Base-by-base conservation (phyloP, 2,113 vertebrate genomes). In the Protobothrops mucrosquamatus region DNA sequence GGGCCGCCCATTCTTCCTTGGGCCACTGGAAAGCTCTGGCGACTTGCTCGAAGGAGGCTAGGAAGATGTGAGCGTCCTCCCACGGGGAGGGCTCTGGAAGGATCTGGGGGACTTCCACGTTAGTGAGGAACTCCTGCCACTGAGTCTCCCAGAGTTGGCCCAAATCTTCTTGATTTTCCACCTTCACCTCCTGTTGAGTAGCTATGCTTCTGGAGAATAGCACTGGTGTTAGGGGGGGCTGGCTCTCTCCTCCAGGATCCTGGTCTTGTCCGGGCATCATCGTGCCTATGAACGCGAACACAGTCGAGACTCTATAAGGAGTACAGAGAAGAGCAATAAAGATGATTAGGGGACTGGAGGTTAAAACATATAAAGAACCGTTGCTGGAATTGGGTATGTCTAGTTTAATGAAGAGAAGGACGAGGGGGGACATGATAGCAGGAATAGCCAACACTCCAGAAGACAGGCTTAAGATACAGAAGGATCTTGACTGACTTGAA, bases 51-150 rank as follows among this genome's bases (percentile, higher is more conserved):
- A 92, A 92, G 43, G 91, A 92, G 55, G 85, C 18, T 20, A 92
- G 57, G 85, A 92, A 92, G 56, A 86, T 23, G 46, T 88, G 59
- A 23, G 85, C 18, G 6, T 92, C 91, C 6, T 92, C 85, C 91
- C 91, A 92, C 0, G 91, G 91, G 1, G 85, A 12, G 6, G 85
- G 91, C 11, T 88, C 85, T 20, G 87, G 85, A 4, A 8, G 85
- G 10, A 6, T 22, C 54, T 59, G 91, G 22, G 91, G 85, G 23
- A 6, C 43, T 48, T 92, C 91, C 91, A 87, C 56, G 2, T 29
- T 64, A 46, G 52, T 92, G 26, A 92, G 46, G 22, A 92, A 92
- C 29, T 51, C 56, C 85, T 88, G 91, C 91, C 91, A 92, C 46
- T 87, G 91, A 0, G 29, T 52, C n/a, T 92, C 91, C 91, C 91